Evolutionary conservation across 2,113 vertebrate species (phyloP), one percentile per base, ranked within the genome.

Genomic region (Neotoma lepida): DNA sequence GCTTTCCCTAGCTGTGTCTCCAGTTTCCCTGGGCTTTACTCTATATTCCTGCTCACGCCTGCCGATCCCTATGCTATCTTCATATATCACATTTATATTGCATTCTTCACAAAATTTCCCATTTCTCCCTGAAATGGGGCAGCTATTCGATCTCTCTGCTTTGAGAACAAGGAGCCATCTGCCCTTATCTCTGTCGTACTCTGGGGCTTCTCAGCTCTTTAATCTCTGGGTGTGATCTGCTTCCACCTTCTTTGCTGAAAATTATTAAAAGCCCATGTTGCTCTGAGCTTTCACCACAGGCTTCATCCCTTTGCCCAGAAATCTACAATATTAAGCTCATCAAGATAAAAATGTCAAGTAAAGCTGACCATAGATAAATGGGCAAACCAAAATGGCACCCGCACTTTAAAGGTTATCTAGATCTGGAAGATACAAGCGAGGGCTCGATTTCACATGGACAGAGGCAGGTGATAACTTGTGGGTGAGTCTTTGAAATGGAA

Each of bases 351-450:
- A 81, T 71, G 74, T 89, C 90, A 95, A 54, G 91, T 10, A 35
- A 93, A 94, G 88, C 74, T 33, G 41, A 84, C 87, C 14, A 93
- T 6, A 80, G 74, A 89, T 74, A 84, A 94, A 94, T 89, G 63
- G 39, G 14, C 33, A 95, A 74, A 80, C 49, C 74, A 78, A 93
- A 95, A 91, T 70, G 35, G 51, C 58, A 71, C 64, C 64, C 91
- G 39, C 10, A 18, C 49, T 90, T 88, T 81, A 77, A 95, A 88
- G 89, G 58, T 93, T 94, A 94, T 93, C 86, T 91, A 90, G 64
- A 90, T 81, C 76, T 91, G 96, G 88, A 92, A 95, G 44, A 70
- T 46, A 89, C 9, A 22, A 86, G 68, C 15, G 33, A 26, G 70
- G 63, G 66, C 54, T 24, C 94, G 84, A 86, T 90, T 93, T 95